Conservation (phyloP, 2,888 invertebrate species). For the Acleris holmiana region DNA sequence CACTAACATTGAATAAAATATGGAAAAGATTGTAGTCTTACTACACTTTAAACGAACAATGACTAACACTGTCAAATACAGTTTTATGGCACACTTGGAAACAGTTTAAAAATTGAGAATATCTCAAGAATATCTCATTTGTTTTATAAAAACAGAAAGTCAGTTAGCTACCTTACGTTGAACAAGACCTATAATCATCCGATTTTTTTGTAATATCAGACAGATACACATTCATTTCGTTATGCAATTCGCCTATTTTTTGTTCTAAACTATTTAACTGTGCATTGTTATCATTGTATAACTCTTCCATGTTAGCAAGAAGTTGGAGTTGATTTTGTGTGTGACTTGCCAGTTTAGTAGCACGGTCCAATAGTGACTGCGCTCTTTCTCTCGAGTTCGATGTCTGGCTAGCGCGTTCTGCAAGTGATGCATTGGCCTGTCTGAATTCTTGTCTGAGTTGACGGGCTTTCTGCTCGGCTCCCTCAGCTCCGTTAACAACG, state of each 20-base stretch:
- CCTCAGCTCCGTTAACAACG: conserved; percentile 89
- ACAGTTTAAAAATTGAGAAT: conserved; percentile 42
- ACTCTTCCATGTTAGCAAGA: conserved; percentile 88
- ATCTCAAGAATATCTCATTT: conserved; percentile 24
- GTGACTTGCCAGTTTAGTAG: conserved; percentile 92
- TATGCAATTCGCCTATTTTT: conserved; percentile 86
- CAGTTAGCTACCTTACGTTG: conserved; percentile 56
- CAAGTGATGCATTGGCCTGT: conserved; percentile 88
- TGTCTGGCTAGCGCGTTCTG: conserved; percentile 89
- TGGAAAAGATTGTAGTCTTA: conserved; percentile 59
- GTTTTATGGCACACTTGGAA: conserved; percentile 62
- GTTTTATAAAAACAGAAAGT: conserved; percentile 7
- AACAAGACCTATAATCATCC: conserved; percentile 86
- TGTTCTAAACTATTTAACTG: conserved; percentile 84
- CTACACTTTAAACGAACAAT: conserved; percentile 56
- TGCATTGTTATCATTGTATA: conserved; percentile 87
- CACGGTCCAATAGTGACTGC: conserved; percentile 89
- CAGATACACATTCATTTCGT: conserved; percentile 86
- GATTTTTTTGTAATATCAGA: conserved; percentile 85
- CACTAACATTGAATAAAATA: conserved; percentile 42
- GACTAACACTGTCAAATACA: conserved; percentile 52
- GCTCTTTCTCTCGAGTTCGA: conserved; percentile 91
- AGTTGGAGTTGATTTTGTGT: conserved; percentile 90
- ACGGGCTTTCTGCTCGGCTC: conserved; percentile 87
- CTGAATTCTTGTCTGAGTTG: conserved; percentile 88